Evolutionary conservation across 2,113 vertebrate genomes (phyloP), one percentile per base, ranked within the genome.

Genomic region (Meles meles): DNA sequence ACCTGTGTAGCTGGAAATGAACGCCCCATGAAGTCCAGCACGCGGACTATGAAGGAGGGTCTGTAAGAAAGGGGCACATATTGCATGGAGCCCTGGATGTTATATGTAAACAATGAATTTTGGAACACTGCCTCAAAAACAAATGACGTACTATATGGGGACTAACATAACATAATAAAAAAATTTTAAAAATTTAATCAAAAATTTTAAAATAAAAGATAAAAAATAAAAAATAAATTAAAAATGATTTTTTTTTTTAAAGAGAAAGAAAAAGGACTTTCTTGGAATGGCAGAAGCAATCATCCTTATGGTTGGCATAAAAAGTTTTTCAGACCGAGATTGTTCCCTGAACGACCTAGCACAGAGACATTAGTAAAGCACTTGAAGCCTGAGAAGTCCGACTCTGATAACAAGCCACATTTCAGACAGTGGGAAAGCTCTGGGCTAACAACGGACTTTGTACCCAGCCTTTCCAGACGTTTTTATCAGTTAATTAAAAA

Each of bases 21-120:
- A 34, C 6, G 4, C 37, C 27, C 21, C 8, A 2, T 37, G 25
- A 65, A 59, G 12, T 5, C 1, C 0, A 29, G 3, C 13, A 27
- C 12, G 5, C 2, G 37, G 47, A 31, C 14, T 29, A n/a, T 14
- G 18, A 80, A 44, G 6, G 7, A 91, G 29, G 47, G 37, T 34
- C 74, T 47, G 21, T 15, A 57, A 82, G 44, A 52, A 44, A 90
- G 21, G 21, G 57, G 21, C 57, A 59, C 7, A 21, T 59, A 59
- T 23, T 59, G 57, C 57, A 23, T 3, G 21, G 21, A 59, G 57
- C 57, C 20, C 57, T 59, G 21, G 57, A 20, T 59, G 57, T 59
- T 23, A 59, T 9, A 59, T 23, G 57, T 59, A 59, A 59, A 59
- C 57, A 59, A 9, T 59, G 57, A 59, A 59, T 59, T 21, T 23